Percentiles rank a stretch among this genome's conserved stretches.
Conservation (phyloP, 2,888 invertebrate genomes). For the Drosophila acutilabella region DNA sequence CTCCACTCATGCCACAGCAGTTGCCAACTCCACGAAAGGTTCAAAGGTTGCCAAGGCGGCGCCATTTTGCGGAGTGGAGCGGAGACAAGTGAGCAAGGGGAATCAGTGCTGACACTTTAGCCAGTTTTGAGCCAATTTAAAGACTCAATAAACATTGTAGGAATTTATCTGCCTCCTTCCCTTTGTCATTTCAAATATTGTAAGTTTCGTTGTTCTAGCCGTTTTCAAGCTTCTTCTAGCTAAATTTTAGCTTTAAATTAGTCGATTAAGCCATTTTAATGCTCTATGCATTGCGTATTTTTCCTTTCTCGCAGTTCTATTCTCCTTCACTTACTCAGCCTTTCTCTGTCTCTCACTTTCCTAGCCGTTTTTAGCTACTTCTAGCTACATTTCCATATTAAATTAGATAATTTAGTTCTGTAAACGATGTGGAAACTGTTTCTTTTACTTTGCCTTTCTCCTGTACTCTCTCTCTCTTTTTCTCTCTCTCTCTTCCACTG, state of each 20-base stretch:
- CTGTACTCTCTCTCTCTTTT: too few relatives aligned
- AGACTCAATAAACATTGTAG: too few relatives aligned
- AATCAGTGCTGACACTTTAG: not conserved
- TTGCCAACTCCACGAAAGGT: conserved; percentile 15
- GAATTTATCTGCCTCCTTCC: too few relatives aligned
- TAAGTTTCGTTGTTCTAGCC: too few relatives aligned
- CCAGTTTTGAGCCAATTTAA: not conserved
- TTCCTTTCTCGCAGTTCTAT: not conserved
- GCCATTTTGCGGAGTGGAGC: conserved; percentile 24
- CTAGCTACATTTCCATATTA: too few relatives aligned
- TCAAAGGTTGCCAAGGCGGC: conserved; percentile 73
- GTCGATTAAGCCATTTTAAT: not conserved
- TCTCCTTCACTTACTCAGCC: not conserved
- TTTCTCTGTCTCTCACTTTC: not conserved
- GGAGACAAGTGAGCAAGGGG: not conserved
- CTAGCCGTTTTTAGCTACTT: not conserved
- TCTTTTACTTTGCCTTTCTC: not conserved
- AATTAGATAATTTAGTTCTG: too few relatives aligned
- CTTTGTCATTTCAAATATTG: too few relatives aligned
- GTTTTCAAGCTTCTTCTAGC: too few relatives aligned
- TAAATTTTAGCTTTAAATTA: not conserved
- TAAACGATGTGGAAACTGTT: not conserved
- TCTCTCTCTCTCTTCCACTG: not conserved
- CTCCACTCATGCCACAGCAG: too few relatives aligned
- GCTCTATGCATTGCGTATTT: not conserved